These are phyloP conservation scores for Alviniconcha marisindica DNA, from an alignment of 1,140 invertebrate species.

Conservation along the genomic window DNA sequence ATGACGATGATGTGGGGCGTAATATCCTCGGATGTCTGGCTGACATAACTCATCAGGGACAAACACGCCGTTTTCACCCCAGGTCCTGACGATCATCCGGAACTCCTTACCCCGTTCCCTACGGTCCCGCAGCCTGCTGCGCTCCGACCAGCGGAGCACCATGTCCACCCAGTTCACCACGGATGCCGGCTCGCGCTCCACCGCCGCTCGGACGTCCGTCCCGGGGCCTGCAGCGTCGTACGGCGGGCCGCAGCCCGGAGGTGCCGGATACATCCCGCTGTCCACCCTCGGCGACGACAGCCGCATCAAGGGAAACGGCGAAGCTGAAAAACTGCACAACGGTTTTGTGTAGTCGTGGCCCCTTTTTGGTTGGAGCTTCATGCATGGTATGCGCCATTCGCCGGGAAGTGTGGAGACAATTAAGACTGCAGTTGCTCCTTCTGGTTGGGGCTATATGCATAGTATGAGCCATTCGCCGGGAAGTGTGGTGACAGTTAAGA, in stretches of 20 bases:
- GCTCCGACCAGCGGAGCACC: conserved; percentile 32
- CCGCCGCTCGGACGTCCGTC: background rate
- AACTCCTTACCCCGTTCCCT: conserved; percentile 20
- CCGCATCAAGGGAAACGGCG: background rate
- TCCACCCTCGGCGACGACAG: conserved; percentile 24
- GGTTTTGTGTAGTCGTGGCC: conserved; percentile 19
- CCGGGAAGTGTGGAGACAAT: too few relatives aligned
- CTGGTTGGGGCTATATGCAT: too few relatives aligned
- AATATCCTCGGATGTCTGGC: too few relatives aligned
- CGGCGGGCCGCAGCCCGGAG: background rate
- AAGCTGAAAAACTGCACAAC: conserved; percentile 25
- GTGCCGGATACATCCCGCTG: conserved; percentile 36
- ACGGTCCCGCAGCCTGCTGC: conserved; percentile 27
- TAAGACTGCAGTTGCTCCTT: too few relatives aligned
- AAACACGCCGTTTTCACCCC: too few relatives aligned
- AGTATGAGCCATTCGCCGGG: too few relatives aligned
- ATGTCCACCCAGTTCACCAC: conserved; percentile 39
- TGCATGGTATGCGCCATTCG: too few relatives aligned
- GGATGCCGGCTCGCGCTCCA: conserved; percentile 21
- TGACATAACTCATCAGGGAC: too few relatives aligned
- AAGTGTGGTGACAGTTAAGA: too few relatives aligned
- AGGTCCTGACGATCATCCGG: conserved; percentile 24
- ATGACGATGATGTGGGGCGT: too few relatives aligned
- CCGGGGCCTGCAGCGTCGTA: background rate
- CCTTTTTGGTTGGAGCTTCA: too few relatives aligned